Conservation (phyloP, 2,113 vertebrate species). For the Gorsachius goisagi region DNA sequence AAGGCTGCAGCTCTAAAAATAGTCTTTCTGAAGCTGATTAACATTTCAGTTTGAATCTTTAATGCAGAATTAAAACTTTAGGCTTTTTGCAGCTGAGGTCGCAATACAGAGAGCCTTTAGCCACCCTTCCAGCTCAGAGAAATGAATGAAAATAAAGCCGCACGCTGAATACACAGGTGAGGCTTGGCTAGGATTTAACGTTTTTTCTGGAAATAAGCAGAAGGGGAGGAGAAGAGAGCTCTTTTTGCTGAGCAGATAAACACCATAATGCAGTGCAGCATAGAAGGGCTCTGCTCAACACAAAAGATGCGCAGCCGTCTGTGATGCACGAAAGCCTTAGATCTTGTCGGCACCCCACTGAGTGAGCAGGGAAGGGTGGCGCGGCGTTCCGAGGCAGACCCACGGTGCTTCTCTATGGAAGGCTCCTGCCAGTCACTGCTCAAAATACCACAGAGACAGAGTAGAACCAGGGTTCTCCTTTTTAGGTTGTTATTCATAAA, state of each 20-base stretch:
- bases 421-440: neutral
- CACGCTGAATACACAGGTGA: neutral
- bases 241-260: neutral
- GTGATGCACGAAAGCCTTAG: neutral
- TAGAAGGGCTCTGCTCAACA: neutral
- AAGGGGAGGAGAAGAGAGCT: neutral
- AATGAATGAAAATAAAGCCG: neutral
- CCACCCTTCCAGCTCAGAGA: neutral
- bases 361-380: neutral
- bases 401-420: rapidly evolving
- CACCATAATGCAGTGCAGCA: neutral
- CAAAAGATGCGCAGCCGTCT: neutral
- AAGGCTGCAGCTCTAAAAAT: conserved; percentile 8
- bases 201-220: neutral
- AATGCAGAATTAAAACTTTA: neutral
- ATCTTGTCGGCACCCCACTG: neutral
- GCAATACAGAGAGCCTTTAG: neutral
- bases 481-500: neutral
- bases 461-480: neutral
- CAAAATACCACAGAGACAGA: neutral
- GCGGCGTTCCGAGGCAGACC: neutral
- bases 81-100: neutral
- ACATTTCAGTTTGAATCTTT: neutral
- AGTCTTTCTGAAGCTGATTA: neutral
- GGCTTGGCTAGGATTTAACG: neutral